phyloP scores from a whole-genome alignment of 1,140 invertebrate species.

The Telenomus remus region DNA sequence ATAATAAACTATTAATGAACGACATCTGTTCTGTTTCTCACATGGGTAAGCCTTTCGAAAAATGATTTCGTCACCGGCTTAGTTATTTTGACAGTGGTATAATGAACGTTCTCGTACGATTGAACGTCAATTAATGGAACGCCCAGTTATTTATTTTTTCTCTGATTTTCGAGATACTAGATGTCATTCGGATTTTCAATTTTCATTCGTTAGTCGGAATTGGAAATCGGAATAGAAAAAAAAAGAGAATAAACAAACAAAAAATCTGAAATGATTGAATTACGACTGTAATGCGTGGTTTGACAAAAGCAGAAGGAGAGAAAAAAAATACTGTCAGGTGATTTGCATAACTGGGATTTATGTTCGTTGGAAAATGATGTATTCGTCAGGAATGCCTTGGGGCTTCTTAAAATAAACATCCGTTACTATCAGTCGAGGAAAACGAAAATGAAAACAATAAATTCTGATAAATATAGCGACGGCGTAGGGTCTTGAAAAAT shows the following conservation, averaged over 20 bases:
- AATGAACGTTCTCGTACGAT: no score
- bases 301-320: neutral
- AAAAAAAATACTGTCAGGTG: conserved; percentile 12
- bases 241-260: neutral
- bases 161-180: no score
- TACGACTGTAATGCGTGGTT: neutral
- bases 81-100: no score
- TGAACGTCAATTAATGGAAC: no score
- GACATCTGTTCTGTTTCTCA: no score
- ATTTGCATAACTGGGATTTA: conserved; percentile 13
- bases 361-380: conserved; percentile 14
- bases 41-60: no score
- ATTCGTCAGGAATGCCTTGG: neutral
- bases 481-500: conserved; percentile 26
- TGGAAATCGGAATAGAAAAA: no score
- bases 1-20: no score
- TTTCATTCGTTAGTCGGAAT: no score
- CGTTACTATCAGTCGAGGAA: conserved; percentile 10
- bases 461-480: conserved; percentile 19
- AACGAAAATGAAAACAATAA: conserved; percentile 29
- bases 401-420: conserved; percentile 39
- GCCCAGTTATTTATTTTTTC: no score
- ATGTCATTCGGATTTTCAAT: no score
- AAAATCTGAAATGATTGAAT: conserved; percentile 1
- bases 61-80: no score